Evolutionary conservation across 2,888 invertebrate genomes (phyloP).

Genomic region (Drosophila seclusa): DNA sequence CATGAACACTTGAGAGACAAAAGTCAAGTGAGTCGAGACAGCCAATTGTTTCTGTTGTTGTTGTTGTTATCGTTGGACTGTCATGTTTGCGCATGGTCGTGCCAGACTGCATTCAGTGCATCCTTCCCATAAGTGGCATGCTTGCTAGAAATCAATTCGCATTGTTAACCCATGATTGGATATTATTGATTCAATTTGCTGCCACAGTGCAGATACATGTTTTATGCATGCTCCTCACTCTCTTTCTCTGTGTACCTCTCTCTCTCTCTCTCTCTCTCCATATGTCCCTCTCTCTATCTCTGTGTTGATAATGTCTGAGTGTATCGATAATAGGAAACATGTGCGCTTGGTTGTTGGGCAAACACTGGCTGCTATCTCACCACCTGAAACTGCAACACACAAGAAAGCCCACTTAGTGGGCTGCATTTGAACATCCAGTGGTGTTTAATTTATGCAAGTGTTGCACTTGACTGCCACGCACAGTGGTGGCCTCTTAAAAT

Average conservation of each 20-base stretch:
- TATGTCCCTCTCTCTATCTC: slow-evolving; percentile 6
- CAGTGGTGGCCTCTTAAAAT: slow-evolving; percentile 34
- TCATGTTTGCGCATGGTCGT: slow-evolving; percentile 62
- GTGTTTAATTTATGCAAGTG: slow-evolving; percentile 74
- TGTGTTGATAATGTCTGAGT: slow-evolving; percentile 65
- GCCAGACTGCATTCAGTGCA: slow-evolving; percentile 13
- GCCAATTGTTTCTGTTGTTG: slow-evolving; percentile 40
- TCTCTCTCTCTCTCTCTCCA: neutral
- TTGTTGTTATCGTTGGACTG: slow-evolving; percentile 56
- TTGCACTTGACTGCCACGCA: slow-evolving; percentile 50
- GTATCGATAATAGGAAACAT: slow-evolving; percentile 72
- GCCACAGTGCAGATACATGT: slow-evolving; percentile 75
- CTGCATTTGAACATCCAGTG: slow-evolving; percentile 26
- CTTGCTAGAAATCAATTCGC: slow-evolving; percentile 78
- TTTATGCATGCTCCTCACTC: slow-evolving; percentile 68
- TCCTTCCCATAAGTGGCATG: slow-evolving; percentile 55
- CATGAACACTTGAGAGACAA: slow-evolving; percentile 57
- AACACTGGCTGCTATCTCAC: slow-evolving; percentile 18
- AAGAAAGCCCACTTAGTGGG: slow-evolving; percentile 18
- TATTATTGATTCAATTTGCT: slow-evolving; percentile 83
- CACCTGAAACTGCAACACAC: slow-evolving; percentile 12
- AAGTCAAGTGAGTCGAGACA: slow-evolving; percentile 4
- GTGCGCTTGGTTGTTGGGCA: slow-evolving; percentile 42
- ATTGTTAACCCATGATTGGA: slow-evolving; percentile 83
- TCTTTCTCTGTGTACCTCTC: neutral